Base-by-base conservation (phyloP, 1,140 invertebrate genomes). In the Drosophila sulfurigaster region DNA sequence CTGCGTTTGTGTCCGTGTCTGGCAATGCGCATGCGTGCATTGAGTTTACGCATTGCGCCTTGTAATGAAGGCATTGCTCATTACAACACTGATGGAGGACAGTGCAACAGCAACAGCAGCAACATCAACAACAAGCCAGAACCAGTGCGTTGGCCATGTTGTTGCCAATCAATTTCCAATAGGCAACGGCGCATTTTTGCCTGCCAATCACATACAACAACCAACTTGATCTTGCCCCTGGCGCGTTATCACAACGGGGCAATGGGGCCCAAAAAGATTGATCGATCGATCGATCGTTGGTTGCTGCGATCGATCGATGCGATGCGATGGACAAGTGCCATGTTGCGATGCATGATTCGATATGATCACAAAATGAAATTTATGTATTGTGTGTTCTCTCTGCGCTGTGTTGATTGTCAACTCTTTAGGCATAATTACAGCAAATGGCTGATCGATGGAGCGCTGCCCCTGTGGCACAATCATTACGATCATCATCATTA, bases 41-140 rank as follows among this genome's bases (percentile, higher is more conserved):
- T 78, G 68, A 82, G 82, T 86, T 86, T 86, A 86, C 82, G 82
- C 81, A 85, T 85, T 86, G 54, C 75, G 75, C 51, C 71, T 81
- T 90, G 81, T 89, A 89, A 89, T 89, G 85, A 89, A 88, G 85
- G 86, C 75, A 89, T 85, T 89, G 79, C 78, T 88, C 81, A 85
- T 89, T 75, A 75, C 78, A 71, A 74, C 75, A 67, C 63, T 41
- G 58, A 43, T 54, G 66, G 41, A 28, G 57, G 56, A 71, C 69
- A 75, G 59, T 25, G 20, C 73, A 78, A 83, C 71, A 63, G 3
- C 62, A 43, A 54, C 49, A 4, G 43, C 5, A 51, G 20, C 35
- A 15, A 30, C 54, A 41, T 20, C 32, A 57, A 11, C 54, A 32
- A 28, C 48, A 20, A 43, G 35, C 20, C 35, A 43, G 20, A 64